phyloP scores from a whole-genome alignment of 2,113 vertebrate genomes.

The Melanocharis versteri region DNA sequence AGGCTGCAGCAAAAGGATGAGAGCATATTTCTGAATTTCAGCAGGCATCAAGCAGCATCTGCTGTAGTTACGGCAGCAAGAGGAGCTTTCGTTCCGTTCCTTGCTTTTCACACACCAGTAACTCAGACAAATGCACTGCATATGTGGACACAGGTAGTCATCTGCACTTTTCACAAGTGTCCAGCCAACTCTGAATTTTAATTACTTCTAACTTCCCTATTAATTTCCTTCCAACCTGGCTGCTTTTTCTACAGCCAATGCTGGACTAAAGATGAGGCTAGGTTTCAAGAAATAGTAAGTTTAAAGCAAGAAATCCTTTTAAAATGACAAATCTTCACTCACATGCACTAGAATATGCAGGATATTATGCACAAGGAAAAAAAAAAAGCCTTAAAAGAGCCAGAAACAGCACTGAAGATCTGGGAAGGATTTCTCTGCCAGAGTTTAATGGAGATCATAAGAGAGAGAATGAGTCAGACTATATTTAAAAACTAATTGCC shows the following conservation, averaged over 20 bases:
- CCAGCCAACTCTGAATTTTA: constrained; percentile 52
- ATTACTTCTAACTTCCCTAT: constrained; percentile 31
- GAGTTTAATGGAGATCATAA: background rate
- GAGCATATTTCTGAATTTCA: constrained; percentile 6
- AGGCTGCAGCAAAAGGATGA: background rate
- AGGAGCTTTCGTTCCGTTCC: background rate
- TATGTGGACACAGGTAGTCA: constrained; percentile 65
- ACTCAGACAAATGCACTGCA: constrained; percentile 50
- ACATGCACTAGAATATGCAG: background rate
- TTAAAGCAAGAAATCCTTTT: background rate
- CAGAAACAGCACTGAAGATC: background rate
- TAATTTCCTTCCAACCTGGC: constrained; percentile 35
- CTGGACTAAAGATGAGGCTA: background rate
- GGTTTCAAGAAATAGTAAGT: background rate
- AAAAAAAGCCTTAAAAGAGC: background rate
- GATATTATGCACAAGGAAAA: background rate
- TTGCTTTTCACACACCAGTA: constrained; percentile 50
- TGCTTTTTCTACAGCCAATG: background rate
- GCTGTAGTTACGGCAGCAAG: constrained; percentile 34
- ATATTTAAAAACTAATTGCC: background rate
- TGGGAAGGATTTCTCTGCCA: background rate
- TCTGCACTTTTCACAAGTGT: constrained; percentile 45
- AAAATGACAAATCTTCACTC: background rate
- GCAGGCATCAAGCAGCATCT: constrained; percentile 48
- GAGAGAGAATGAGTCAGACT: background rate